Evolutionary conservation across 2,113 vertebrate species (phyloP), one percentile per base, ranked within the genome.

Genomic region (Tetraodon nigroviridis): DNA sequence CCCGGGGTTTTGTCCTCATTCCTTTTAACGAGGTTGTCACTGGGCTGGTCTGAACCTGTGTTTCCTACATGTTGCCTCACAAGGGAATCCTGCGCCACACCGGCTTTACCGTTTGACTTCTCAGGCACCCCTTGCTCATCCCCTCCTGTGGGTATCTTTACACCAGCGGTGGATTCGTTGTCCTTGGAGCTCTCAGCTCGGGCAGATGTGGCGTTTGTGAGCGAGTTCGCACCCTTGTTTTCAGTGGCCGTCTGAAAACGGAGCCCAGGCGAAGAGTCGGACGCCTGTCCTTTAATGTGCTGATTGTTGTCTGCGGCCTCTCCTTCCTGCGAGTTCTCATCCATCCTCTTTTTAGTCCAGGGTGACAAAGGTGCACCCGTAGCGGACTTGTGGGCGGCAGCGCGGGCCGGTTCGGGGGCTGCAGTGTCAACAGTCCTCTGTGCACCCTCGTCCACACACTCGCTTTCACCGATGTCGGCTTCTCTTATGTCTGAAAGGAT

Each of bases 401-500:
- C 55, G 17, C 14, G 18, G 5, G 21, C 54, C 6, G 19, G n/a
- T 27, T 47, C 58, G 45, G 47, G 40, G 12, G 24, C 7, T 46
- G 27, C 14, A 21, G 15, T 46, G 21, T 65, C n/a, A 45, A 8
- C 24, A 21, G 41, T 46, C 51, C 0, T 24, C 45, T 66, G 49
- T 20, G 49, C 32, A n/a, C 17, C 24, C 24, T 17, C 47, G 47
- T 61, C 46, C 11, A 4, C 18, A 3, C 4, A 32, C n/a, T 57
- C 49, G 5, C 48, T 69, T 20, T 51, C 6, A 1, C 27, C 37
- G 27, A 20, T 13, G 21, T 69, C 41, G 48, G 64, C 48, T 7
- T 86, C 78, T 62, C 70, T 69, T 19, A 72, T 66, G 40, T 67
- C 56, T 29, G 66, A 78, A 5, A 73, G 40, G 16, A 29, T 67